Evolutionary conservation across 2,797 vertebrate genomes (phyloP).

Genomic region (Betta splendens): DNA sequence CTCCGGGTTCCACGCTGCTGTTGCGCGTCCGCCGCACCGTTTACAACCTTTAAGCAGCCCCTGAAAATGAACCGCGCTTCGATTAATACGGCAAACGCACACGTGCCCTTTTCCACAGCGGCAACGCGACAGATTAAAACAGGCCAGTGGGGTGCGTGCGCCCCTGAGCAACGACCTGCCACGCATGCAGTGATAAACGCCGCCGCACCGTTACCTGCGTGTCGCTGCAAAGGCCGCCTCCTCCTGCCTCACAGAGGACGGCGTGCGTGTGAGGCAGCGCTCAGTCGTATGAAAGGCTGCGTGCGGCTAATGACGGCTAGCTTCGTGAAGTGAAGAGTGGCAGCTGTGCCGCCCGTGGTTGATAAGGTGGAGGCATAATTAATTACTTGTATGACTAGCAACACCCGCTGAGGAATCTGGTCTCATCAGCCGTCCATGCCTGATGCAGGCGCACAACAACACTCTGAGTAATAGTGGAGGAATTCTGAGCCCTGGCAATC

Average conservation of each 20-base stretch:
- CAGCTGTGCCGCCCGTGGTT: not conserved
- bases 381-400: not conserved
- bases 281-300: not conserved
- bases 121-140: slow-evolving; percentile 6
- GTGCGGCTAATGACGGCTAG: not conserved
- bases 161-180: slow-evolving; percentile 18
- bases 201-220: slow-evolving; percentile 52
- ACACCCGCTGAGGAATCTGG: not conserved
- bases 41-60: slow-evolving; percentile 32
- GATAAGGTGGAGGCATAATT: not conserved
- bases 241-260: too few species aligned
- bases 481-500: slow-evolving; percentile 1
- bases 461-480: not conserved
- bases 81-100: slow-evolving; percentile 37
- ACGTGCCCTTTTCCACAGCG: slow-evolving; percentile 32
- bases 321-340: too few species aligned
- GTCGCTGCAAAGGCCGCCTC: too few species aligned
- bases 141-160: slow-evolving; percentile 1
- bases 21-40: slow-evolving; percentile 35
- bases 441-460: not conserved
- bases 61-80: slow-evolving; percentile 47
- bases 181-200: slow-evolving; percentile 37
- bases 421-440: not conserved
- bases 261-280: slow-evolving; percentile 8
- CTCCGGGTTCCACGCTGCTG: slow-evolving; percentile 25